Evolutionary conservation across 1,140 invertebrate genomes (phyloP).

Genomic region (Drosophila sp.): DNA sequence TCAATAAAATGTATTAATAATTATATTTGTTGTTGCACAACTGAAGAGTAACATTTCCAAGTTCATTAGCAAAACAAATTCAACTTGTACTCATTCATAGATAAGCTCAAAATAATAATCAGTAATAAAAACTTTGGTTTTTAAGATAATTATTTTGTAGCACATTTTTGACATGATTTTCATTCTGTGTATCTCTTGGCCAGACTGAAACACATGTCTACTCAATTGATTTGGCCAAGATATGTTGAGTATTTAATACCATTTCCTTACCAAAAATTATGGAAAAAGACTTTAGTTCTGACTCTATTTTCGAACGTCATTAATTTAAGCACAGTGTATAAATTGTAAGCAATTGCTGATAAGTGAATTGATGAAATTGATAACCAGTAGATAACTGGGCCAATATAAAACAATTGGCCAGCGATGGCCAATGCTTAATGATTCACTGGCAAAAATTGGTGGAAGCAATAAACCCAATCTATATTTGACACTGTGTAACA

Average conservation of each 20-base stretch:
- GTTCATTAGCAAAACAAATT: too few relatives aligned
- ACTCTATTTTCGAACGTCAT: conserved; percentile 19
- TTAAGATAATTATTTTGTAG: conserved; percentile 9
- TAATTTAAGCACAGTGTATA: conserved; percentile 29
- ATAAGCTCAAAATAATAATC: conserved; percentile 5
- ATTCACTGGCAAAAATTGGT: conserved; percentile 21
- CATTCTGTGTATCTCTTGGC: conserved; percentile 13
- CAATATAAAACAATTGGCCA: conserved; percentile 34
- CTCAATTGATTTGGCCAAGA: conserved; percentile 7
- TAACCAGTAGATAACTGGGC: conserved; percentile 29
- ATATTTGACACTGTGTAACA: background rate
- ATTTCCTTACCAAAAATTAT: conserved; percentile 22
- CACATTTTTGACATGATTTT: background rate
- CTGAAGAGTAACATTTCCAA: too few relatives aligned
- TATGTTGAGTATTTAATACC: conserved; percentile 15
- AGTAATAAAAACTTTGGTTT: background rate
- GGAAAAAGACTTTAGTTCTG: conserved; percentile 9
- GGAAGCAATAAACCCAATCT: conserved; percentile 5
- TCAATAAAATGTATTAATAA: too few relatives aligned
- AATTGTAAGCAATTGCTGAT: conserved; percentile 14
- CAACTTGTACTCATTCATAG: background rate
- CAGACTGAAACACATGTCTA: conserved; percentile 3
- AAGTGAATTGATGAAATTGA: conserved; percentile 8
- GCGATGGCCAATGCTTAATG: conserved; percentile 31
- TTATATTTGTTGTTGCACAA: too few relatives aligned